These are phyloP conservation scores for Camponotus vicinus DNA, from an alignment of 1,140 invertebrate species.

Conservation along the genomic window DNA sequence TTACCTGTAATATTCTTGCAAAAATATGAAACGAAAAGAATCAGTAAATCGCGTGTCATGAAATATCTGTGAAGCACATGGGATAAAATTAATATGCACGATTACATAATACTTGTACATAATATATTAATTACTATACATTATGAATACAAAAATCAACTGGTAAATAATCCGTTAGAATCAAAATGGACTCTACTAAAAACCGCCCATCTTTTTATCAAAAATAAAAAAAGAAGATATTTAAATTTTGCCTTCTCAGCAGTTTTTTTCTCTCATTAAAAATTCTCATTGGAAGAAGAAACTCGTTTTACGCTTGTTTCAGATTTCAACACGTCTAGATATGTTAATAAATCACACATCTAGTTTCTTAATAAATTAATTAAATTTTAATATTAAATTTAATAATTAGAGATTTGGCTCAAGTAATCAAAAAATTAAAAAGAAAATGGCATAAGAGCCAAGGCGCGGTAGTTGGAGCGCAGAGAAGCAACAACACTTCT, in stretches of 20 bases:
- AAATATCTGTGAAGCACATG: background rate
- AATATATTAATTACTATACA: background rate
- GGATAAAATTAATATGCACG: background rate
- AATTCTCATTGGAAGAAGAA: background rate
- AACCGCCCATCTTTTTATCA: too few species aligned
- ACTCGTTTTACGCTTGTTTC: background rate
- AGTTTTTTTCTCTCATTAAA: background rate
- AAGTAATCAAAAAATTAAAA: too few species aligned
- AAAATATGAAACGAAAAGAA: background rate
- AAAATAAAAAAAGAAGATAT: constrained; percentile 13
- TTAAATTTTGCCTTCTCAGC: background rate
- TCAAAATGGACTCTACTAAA: background rate
- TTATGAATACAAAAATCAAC: background rate
- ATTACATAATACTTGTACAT: background rate
- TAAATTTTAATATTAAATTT: background rate
- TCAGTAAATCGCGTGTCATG: background rate
- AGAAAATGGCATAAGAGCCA: too few species aligned
- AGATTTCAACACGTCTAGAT: background rate
- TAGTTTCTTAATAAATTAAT: background rate
- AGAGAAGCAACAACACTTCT: too few species aligned
- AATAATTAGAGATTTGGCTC: too few species aligned
- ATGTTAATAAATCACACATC: background rate
- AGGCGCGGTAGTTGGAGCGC: too few species aligned
- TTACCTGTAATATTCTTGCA: background rate
- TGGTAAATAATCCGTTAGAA: background rate